Base-by-base conservation (phyloP, 2,888 invertebrate species). In the Drosophila picticornis region DNA sequence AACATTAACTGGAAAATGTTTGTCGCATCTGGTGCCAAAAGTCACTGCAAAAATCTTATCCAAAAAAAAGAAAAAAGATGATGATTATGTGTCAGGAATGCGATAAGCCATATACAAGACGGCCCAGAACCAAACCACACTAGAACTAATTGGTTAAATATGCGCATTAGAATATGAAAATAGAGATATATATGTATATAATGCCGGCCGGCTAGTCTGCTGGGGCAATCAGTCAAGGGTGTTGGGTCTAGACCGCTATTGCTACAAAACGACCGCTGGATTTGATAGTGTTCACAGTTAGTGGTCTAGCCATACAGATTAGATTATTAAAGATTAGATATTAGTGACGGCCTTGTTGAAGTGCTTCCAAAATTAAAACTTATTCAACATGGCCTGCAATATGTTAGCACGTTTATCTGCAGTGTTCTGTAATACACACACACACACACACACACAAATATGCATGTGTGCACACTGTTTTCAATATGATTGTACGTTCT, bases 231-330 rank as follows among this genome's bases (percentile, higher is more conserved):
- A 70, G 68, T 71, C 77, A 77, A 84, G 85, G 71, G 71, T 80
- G 76, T 52, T 67, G 52, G 58, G 68, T 86, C 72, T 73, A 62
- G 57, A 50, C 60, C 50, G 34, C 50, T 36, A 19, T 55, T 67
- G 31, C 31, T 71, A 83, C 58, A 55, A 55, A 46, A 25, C 61
- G 27, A 59, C 62, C 52, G 52, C 63, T 52, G 50, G 57, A 40
- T 62, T 52, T 65, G n/a, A 62, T 66, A 77, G 31, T 61, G 63
- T 51, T 59, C 84, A 34, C 80, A 60, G 72, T 60, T 59, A 78
- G 73, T 84, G 86, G 79, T 77, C 77, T 83, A 62, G 79, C 72
- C 67, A 25, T 53, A 57, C 4, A 43, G 88, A 84, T 88, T 53
- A 88, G 84, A 88, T 25, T 46, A 9, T 1, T 80, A 75, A 9